Evolutionary conservation across 2,797 vertebrate species (phyloP), one percentile per base, ranked within the genome.

Genomic region (Chaetodon trifasciatus): DNA sequence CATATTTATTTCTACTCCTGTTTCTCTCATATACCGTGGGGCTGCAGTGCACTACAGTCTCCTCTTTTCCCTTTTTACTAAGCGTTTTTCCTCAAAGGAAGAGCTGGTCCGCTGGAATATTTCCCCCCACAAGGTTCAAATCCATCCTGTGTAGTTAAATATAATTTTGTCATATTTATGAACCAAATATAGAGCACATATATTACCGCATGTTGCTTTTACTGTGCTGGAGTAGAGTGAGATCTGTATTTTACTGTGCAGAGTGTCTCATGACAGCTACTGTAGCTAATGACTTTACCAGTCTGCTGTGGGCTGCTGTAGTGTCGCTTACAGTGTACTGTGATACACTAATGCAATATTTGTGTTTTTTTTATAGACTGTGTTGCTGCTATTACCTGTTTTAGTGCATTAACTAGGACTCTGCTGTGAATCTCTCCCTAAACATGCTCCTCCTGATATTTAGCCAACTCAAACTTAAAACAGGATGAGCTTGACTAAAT

Each of bases 211-310:
- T 78, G 73, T 80, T 83, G 78, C 64, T 71, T 84, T 81, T 86
- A 82, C 77, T 72, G 35, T 28, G 62, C 4, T 80, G 78, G 71
- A 75, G 74, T 76, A 60, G 72, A 83, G 72, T 50, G 71, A 87
- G 81, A 62, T 76, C 61, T 70, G 74, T 74, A 76, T 82, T 89
- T 88, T 84, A 86, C 50, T 81, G 46, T 52, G 55, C 37, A 52
- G 71, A 77, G 79, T 68, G 67, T 86, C 73, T 87, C 78, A 63
- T 86, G 85, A 85, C 84, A 88, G 85, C 85, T 72, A 66, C 74
- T 82, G 74, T 49, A 21, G 82, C 61, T 92, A 90, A 93, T 90
- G 88, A 78, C 88, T 91, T 92, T 91, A 82, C 47, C 89, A 86
- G 85, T 60, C 70, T 49, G 77, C 81, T 56, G 74, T 70, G 71